Base-by-base conservation (phyloP, 2,888 invertebrate species). In the Eugnorisma glareosa region DNA sequence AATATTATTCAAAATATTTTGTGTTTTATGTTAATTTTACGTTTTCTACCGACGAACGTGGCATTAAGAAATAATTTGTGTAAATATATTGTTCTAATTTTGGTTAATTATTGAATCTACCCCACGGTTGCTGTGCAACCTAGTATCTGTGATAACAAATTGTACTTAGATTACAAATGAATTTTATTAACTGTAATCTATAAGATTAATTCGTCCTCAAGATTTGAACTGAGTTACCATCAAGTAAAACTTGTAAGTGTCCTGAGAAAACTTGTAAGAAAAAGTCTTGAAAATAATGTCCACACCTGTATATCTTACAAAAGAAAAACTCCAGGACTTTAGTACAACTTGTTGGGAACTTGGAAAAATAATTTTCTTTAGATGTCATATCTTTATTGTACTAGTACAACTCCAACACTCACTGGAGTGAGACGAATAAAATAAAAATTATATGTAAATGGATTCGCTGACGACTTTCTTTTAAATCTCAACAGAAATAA, bases 1-100 rank as follows among this genome's bases (percentile, higher is more conserved):
- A 85, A 86, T 83, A 78, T 79, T 83, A 86, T 87, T 88, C 84
- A 82, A 88, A 88, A 83, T 86, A 88, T 86, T 88, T 79, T 79
- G 68, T 83, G 87, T 88, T 83, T 75, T 85, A 88, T 88, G 88
- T 73, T 84, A 88, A 88, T 88, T 78, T 70, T 74, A 83, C 13
- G 61, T 66, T 79, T 75, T 67, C 80, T 40, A 64, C 31, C 61
- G 40, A 64, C 37, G 40, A 61, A 43, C 43, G 37, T 69, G 66
- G 61, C 69, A 43, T 51, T 75, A 75, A n/a, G 66, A 66, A 84
- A 75, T 79, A 70, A 75, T 84, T 84, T 72, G 75, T 83, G 68
- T 82, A 57, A 79, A 83, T 75, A 70, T 70, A 63, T 66, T 73
- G 72, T 66, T 83, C 57, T 79, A 69, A 69, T 85, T 84, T 85